phyloP scores from a whole-genome alignment of 2,888 invertebrate genomes.

The Geophilus truncorum region DNA sequence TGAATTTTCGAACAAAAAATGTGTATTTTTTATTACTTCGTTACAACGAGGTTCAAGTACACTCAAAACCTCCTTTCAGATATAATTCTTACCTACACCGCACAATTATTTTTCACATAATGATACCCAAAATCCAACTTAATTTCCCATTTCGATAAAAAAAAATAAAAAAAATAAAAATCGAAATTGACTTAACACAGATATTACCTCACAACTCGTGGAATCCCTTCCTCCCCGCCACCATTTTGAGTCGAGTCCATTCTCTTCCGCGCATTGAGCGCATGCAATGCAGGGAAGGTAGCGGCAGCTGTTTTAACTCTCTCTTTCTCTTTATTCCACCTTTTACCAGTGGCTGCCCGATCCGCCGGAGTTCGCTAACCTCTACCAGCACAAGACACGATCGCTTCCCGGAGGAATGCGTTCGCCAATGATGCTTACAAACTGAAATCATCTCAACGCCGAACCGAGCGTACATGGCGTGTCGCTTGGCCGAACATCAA shows the following conservation, averaged over 20 bases:
- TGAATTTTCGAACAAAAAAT: too few species aligned
- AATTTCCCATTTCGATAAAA: too few species aligned
- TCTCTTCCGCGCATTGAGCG: neutral
- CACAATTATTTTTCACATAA: too few species aligned
- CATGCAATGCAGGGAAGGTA: neutral
- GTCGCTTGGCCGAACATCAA: neutral
- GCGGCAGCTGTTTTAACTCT: conserved; percentile 2
- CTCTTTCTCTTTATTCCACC: neutral
- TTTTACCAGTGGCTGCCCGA: neutral
- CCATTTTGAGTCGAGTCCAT: conserved; percentile 4
- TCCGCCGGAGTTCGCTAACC: neutral
- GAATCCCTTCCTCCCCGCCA: neutral
- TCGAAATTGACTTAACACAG: too few species aligned
- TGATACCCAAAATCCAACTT: too few species aligned
- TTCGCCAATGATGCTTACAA: neutral
- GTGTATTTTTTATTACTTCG: too few species aligned
- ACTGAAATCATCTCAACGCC: neutral
- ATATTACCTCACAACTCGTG: too few species aligned
- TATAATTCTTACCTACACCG: too few species aligned
- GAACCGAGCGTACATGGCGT: neutral
- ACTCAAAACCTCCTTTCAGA: too few species aligned
- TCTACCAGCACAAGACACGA: neutral
- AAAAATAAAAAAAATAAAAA: too few species aligned
- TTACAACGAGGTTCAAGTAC: too few species aligned
- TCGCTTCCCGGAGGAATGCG: neutral